A percentile compares a stretch with the other conserved stretches of the same genome.
Conservation (phyloP, 2,888 invertebrate genomes). For the Oligia latruncula region DNA sequence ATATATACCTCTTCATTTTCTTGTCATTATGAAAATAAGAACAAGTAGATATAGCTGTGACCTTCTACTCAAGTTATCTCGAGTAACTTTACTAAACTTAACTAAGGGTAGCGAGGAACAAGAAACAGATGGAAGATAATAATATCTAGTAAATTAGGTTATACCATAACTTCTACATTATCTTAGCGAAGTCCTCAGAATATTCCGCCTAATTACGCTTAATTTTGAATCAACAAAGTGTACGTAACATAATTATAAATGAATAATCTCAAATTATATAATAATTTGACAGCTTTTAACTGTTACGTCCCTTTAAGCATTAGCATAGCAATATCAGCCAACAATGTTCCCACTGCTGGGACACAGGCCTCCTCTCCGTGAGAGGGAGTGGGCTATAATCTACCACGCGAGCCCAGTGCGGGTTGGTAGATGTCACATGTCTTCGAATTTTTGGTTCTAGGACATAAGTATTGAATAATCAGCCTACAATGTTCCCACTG, state of each 20-base stretch:
- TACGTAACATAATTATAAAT: not conserved
- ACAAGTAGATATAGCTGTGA: not conserved
- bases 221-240: not conserved
- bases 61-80: not conserved
- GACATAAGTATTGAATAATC: no score
- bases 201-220: no score
- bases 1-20: not conserved
- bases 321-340: no score
- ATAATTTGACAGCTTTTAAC: not conserved
- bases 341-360: no score
- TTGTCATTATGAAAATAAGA: not conserved
- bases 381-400: no score
- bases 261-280: not conserved
- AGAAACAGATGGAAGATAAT: not conserved
- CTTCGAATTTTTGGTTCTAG: no score
- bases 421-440: no score
- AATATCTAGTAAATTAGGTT: not conserved
- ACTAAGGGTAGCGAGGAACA: not conserved
- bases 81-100: conserved; percentile 5
- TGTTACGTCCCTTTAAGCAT: not conserved
- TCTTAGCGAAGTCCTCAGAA: not conserved
- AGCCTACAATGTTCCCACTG: no score
- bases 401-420: no score
- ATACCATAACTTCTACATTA: not conserved
- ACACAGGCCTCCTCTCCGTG: no score